These are phyloP conservation scores for Piaya cayana DNA, from an alignment of 2,113 vertebrate species.

Conservation along the genomic window DNA sequence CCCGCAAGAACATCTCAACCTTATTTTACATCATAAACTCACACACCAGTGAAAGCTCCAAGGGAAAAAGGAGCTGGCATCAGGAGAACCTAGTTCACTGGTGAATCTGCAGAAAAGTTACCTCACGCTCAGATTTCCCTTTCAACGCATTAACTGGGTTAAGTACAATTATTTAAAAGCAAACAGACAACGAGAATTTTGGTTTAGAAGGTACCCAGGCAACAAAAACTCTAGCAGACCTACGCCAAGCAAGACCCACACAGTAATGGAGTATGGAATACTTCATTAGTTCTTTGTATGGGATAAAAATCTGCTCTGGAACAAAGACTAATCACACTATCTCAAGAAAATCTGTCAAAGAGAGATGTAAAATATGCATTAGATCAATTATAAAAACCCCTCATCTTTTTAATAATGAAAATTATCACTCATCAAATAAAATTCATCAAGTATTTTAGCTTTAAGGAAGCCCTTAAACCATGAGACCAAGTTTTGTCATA, in stretches of 20 bases:
- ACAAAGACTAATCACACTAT: neutral
- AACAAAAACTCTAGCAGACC: neutral
- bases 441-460: neutral
- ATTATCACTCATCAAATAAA: neutral
- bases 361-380: neutral
- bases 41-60: neutral
- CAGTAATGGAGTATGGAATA: neutral
- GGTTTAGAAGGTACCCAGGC: neutral
- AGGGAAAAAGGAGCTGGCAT: neutral
- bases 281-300: neutral
- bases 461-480: neutral
- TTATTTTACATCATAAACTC: too few species aligned
- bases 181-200: neutral
- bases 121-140: neutral
- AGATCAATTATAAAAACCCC: neutral
- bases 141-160: neutral
- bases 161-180: neutral
- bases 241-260: neutral
- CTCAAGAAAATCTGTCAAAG: neutral
- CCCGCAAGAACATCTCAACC: neutral
- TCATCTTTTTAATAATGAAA: neutral
- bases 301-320: neutral
- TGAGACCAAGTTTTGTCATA: neutral
- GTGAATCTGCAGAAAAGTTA: fast-evolving
- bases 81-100: neutral